A percentile compares a stretch with the other conserved stretches of the same genome.
Conservation (phyloP, 2,888 invertebrate species). For the Rotaria magnacalcarata region DNA sequence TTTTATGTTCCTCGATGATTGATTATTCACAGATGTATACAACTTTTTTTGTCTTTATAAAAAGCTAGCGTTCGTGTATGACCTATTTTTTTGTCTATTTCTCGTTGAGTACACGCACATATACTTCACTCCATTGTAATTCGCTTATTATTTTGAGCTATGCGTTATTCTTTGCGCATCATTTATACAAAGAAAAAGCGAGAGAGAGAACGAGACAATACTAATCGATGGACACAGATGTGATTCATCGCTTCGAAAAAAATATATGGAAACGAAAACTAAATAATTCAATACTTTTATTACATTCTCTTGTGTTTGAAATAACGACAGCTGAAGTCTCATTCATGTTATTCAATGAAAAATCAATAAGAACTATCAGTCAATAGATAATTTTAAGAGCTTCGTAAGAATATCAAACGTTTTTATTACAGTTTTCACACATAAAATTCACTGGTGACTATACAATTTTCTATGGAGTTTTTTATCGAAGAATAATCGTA, state of each 20-base stretch:
- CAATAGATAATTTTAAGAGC: too few species aligned
- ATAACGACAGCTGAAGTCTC: too few species aligned
- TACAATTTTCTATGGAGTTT: too few species aligned
- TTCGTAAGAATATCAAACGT: too few species aligned
- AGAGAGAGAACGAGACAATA: background rate
- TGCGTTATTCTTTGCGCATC: background rate
- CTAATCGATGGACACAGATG: background rate
- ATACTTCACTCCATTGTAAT: background rate
- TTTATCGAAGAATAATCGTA: too few species aligned
- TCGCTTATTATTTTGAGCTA: background rate
- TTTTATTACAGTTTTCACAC: too few species aligned
- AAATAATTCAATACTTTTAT: background rate
- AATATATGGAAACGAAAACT: background rate
- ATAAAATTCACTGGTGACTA: too few species aligned
- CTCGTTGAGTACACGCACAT: background rate
- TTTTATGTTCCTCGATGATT: background rate
- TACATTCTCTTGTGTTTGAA: too few species aligned
- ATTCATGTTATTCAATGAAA: too few species aligned
- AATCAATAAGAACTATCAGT: too few species aligned
- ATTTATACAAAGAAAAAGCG: background rate
- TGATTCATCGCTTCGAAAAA: background rate
- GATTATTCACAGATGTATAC: background rate
- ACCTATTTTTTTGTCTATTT: conserved; percentile 14
- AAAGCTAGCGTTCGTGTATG: background rate
- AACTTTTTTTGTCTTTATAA: background rate